Conservation (phyloP, 2,113 vertebrate species). For the Camelus bactrianus region DNA sequence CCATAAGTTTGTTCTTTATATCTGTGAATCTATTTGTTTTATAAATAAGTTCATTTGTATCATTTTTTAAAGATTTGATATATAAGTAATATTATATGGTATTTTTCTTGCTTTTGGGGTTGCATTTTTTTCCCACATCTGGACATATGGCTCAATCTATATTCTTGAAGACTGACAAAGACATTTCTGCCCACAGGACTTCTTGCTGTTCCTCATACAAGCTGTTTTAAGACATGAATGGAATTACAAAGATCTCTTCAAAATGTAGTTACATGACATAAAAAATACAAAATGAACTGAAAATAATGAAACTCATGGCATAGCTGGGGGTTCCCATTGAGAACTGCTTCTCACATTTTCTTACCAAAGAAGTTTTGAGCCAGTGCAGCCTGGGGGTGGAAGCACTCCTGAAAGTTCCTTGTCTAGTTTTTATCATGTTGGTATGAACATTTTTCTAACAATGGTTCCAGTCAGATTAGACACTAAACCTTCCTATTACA, state of each 20-base stretch:
- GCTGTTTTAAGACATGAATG: not conserved
- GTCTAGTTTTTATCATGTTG: not conserved
- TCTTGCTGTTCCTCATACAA: not conserved
- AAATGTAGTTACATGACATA: not conserved
- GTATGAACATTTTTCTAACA: not conserved
- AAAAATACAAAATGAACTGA: not conserved
- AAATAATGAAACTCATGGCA: not conserved
- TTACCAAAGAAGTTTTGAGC: not conserved
- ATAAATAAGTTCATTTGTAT: no score
- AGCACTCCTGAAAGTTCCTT: not conserved
- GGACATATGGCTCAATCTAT: not conserved
- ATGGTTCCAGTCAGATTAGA: not conserved
- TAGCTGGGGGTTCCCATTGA: not conserved
- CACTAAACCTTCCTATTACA: not conserved
- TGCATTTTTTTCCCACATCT: not conserved
- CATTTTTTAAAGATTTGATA: no score
- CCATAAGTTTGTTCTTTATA: no score
- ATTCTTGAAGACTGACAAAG: not conserved
- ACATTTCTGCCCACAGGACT: not conserved
- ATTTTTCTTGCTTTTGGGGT: no score
- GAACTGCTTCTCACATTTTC: not conserved
- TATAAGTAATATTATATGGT: no score
- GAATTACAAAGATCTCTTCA: not conserved
- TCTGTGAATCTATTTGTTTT: no score
- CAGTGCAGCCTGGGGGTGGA: not conserved